Percentiles rank a stretch among this genome's conserved stretches.
Evolutionary conservation across 1,140 invertebrate species (phyloP).

Genomic region (Homalodisca vitripennis): DNA sequence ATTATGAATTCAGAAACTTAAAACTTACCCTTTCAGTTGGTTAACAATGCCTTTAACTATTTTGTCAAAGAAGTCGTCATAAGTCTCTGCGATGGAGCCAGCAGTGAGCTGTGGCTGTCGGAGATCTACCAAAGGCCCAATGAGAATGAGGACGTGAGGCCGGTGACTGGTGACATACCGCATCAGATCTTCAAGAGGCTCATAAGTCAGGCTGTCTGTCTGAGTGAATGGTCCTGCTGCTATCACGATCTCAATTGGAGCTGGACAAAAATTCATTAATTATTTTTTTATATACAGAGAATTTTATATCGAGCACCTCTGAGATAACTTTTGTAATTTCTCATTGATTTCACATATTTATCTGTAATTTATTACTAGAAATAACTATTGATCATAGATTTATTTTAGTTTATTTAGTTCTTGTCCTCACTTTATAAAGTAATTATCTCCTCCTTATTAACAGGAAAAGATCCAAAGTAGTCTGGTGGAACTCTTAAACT

Average conservation of each 20-base stretch:
- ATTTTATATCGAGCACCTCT: no score
- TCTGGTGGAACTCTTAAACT: no score
- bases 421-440: no score
- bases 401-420: no score
- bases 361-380: no score
- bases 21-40: conserved; percentile 51
- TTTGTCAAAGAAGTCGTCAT: conserved; percentile 68
- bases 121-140: conserved; percentile 80
- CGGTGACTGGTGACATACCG: conserved; percentile 62
- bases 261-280: conserved; percentile 47
- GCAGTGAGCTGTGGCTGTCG: conserved; percentile 61
- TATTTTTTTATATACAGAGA: no score
- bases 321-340: no score
- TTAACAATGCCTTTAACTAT: conserved; percentile 63
- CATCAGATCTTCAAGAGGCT: conserved; percentile 78
- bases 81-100: conserved; percentile 58
- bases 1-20: no score
- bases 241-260: conserved; percentile 66
- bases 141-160: conserved; percentile 77
- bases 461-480: no score
- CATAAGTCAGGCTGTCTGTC: conserved; percentile 70
- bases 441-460: no score
- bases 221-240: conserved; percentile 82
- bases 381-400: background rate
- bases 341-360: no score